phyloP scores from a whole-genome alignment of 2,113 vertebrate species.

The Pampusana beccarii region DNA sequence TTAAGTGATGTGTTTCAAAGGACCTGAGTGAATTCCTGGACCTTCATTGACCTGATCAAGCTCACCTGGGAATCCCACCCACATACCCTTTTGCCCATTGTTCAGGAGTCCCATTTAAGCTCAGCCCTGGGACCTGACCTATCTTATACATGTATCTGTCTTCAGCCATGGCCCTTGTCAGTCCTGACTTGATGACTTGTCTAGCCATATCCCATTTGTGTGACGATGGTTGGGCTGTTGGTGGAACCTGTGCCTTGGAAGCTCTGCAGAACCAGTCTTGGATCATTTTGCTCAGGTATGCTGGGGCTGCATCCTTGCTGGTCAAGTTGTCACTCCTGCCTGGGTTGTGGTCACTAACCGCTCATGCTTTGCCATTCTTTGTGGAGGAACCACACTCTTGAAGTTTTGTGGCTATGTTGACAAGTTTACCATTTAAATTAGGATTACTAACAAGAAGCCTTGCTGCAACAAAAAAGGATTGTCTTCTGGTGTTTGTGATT shows the following conservation, averaged over 20 bases:
- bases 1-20: not conserved
- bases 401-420: not conserved
- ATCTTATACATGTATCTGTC: accelerated
- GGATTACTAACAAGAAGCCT: not conserved
- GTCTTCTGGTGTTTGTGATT: not conserved
- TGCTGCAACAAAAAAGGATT: not conserved
- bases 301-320: not conserved
- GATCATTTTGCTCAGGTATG: not conserved
- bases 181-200: not conserved
- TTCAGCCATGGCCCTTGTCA: not conserved
- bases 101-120: not conserved
- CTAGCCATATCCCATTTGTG: not conserved
- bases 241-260: not conserved
- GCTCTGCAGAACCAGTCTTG: not conserved
- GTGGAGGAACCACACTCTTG: accelerated
- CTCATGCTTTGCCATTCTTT: accelerated
- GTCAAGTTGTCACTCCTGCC: accelerated
- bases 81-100: not conserved
- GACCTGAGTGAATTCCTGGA: not conserved
- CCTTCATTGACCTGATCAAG: not conserved
- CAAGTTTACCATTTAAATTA: not conserved
- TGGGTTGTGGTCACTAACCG: accelerated
- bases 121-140: not conserved
- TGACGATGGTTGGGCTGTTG: not conserved
- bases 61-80: not conserved